A percentile compares a stretch with the other conserved stretches of the same genome.
phyloP scores from a whole-genome alignment of 2,888 invertebrate genomes.

The Cartodere bifasciata region DNA sequence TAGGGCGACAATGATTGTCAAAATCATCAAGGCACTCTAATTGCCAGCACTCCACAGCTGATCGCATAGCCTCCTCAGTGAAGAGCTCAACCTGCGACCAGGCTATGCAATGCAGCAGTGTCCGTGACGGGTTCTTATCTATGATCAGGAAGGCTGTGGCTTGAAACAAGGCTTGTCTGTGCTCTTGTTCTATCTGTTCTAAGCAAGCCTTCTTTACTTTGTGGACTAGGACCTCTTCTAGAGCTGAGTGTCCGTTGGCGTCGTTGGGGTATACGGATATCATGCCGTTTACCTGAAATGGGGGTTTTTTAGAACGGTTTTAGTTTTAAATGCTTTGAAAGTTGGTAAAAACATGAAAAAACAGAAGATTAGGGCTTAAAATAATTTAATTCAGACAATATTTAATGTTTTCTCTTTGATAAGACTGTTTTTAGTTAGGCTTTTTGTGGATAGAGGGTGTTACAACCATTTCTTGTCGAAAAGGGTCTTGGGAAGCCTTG shows the following conservation, averaged over 20 bases:
- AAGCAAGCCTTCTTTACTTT: slow-evolving; percentile 52
- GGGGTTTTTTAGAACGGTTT: no score
- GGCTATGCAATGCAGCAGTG: slow-evolving; percentile 67
- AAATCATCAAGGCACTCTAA: no score
- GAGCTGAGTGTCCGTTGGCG: slow-evolving; percentile 33
- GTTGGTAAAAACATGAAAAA: no score
- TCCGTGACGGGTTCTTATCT: slow-evolving; percentile 56
- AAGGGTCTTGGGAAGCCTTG: no score
- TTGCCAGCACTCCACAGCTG: slow-evolving; percentile 96
- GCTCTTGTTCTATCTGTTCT: slow-evolving; percentile 51
- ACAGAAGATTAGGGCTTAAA: no score
- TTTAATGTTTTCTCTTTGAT: no score
- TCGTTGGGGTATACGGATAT: slow-evolving; percentile 7
- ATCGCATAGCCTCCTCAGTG: slow-evolving; percentile 76
- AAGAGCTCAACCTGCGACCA: slow-evolving; percentile 72
- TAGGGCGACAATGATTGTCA: no score
- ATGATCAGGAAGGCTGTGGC: slow-evolving; percentile 71
- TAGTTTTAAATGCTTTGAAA: no score
- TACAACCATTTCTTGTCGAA: no score
- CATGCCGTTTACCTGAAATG: slow-evolving; percentile 10
- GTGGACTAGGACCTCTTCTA: slow-evolving; percentile 46
- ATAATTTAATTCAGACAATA: no score
- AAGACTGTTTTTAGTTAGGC: no score
- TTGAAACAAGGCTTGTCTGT: slow-evolving; percentile 69
- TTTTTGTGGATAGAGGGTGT: no score